Evolutionary conservation across 2,797 vertebrate genomes (phyloP), one percentile per base, ranked within the genome.

Genomic region (Anguilla pacifica): DNA sequence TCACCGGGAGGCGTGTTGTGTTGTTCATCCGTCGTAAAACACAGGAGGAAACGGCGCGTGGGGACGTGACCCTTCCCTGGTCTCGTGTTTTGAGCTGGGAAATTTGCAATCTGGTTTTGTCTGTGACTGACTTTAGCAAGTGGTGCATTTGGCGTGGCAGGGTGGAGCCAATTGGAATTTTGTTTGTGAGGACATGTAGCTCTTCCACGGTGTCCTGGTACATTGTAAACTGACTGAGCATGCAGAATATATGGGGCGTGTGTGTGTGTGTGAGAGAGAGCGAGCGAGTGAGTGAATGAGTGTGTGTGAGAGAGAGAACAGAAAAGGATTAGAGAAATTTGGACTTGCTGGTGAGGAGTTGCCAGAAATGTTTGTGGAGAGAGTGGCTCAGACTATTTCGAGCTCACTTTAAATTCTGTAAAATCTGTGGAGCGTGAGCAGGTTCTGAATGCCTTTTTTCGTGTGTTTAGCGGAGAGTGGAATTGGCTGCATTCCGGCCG

Each of bases 401-500:
- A 53, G 25, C 35, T 22, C 81, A 70, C 43, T 87, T 87, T 43
- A 59, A 79, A 70, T 43, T 67, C 79, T 67, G 43, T 85, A 0
- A 43, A 79, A 79, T 79, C 35, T 79, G 3, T 72, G 70, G 70
- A 72, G 70, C 28, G 70, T 79, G 74, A 49, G 51, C 22, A 82
- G 79, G 79, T 39, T 51, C 7, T 51, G 43, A 82, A 46, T 82
- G 79, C 79, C 79, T 67, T 85, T 85, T 59, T 46, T 83, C 28
- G n/a, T 83, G 72, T 84, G 86, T 87, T 81, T 84, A 64, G 64
- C 59, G 55, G 49, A 87, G 84, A 84, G 67, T 53, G 61, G 87
- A 87, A 17, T 51, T 51, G 70, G 67, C n/a, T 57, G 83, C 11
- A 0, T 70, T 61, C 51, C n/a, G n/a, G 51, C 51, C 35, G 51